Evolutionary conservation across 2,888 invertebrate genomes (phyloP).

Genomic region (Gortyna flavago): DNA sequence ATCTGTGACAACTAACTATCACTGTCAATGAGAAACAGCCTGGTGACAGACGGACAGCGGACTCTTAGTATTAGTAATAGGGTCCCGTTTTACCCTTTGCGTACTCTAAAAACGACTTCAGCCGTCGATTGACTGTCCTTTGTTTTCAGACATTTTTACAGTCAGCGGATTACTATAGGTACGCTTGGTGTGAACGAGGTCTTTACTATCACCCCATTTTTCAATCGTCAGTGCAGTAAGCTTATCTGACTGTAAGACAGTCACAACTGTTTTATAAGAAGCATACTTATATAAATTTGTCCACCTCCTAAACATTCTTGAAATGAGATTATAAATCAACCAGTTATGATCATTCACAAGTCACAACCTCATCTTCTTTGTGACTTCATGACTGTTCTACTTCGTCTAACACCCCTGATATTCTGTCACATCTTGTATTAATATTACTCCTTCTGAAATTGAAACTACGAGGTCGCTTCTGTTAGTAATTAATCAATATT

Average conservation of each 20-base stretch:
- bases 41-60: no score
- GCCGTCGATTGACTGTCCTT: not conserved
- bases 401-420: not conserved
- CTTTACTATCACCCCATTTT: not conserved
- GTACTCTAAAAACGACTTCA: not conserved
- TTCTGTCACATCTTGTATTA: not conserved
- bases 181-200: not conserved
- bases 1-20: no score
- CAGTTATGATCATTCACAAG: conserved; percentile 1
- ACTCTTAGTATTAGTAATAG: no score
- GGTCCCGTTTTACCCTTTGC: no score
- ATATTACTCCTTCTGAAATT: conserved; percentile 2
- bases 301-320: not conserved
- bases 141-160: not conserved
- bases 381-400: not conserved
- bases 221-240: not conserved
- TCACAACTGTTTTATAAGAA: not conserved
- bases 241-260: not conserved
- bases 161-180: not conserved
- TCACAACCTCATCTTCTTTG: not conserved
- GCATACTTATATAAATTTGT: not conserved
- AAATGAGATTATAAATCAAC: not conserved
- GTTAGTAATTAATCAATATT: conserved; percentile 23
- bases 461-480: not conserved
- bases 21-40: no score